Evolutionary conservation across 2,888 invertebrate genomes (phyloP), one percentile per base, ranked within the genome.

Genomic region (Nemotelus pantherinus): DNA sequence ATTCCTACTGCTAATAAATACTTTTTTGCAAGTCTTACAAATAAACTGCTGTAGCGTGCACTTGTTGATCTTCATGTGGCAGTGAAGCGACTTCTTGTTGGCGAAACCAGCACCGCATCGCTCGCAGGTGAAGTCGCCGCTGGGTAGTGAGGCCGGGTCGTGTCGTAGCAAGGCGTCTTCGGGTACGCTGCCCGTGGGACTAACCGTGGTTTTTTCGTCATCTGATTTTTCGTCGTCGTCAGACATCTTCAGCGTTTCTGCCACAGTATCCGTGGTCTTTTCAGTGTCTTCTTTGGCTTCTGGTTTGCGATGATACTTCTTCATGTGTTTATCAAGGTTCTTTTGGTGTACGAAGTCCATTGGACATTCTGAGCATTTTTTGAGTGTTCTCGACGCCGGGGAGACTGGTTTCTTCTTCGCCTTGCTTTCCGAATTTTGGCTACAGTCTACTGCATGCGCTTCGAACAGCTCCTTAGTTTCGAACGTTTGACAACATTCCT

Each of bases 1-100:
- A 80, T 88, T 89, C 0, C 89, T 88, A 78, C 88, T 86, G 48
- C 90, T 89, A n/a, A 89, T 89, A 77, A 91, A 91, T 44, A 90
- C 90, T 45, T 85, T 83, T 2, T 84, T 82, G 70, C 87, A 87
- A n/a, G 87, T 82, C 0, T 87, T 84, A 78, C 91, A 91, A 9
- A 84, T 84, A 48, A 86, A 88, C 0, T 88, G 88, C 63, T 87
- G 86, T 53, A 86, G 85, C 44, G 87, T 87, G 41, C 89, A 88
- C 77, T 90, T 89, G 57, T 25, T 89, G 82, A 80, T 88, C 55
- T 86, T 84, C 2, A 82, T 81, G 72, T 87, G 87, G 64, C 84
- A 83, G 2, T 82, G 82, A 0, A 87, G 79, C 0, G 87, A 85
- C 75, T 85, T 85, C 9, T 82, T 81, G 45, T 83, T 80, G 0